Conservation (phyloP, 1,140 invertebrate species). For the Pomacea maculata region DNA sequence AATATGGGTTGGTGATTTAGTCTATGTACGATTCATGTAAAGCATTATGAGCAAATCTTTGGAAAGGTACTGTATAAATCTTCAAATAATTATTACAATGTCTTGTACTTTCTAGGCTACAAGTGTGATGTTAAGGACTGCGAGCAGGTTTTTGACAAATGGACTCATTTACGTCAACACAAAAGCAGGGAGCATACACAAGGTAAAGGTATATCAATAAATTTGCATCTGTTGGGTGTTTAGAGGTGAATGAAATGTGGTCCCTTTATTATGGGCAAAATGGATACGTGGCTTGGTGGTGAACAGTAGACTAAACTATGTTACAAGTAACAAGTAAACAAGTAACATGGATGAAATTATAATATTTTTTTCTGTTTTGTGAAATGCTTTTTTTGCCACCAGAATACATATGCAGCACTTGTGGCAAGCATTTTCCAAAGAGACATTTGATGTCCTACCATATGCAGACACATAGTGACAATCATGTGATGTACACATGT, state of each 20-base stretch:
- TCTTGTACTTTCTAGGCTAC: neutral
- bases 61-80: too few species aligned
- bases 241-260: too few species aligned
- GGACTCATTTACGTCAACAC: neutral
- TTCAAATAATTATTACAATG: too few species aligned
- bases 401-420: neutral
- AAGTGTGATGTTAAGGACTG: neutral
- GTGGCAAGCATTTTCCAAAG: conserved; percentile 13
- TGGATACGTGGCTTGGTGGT: too few species aligned
- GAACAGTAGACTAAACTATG: neutral
- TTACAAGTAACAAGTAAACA: too few species aligned
- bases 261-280: too few species aligned
- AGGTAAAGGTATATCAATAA: neutral
- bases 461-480: neutral
- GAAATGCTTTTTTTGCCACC: neutral
- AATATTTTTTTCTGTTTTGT: neutral
- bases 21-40: too few species aligned
- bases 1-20: too few species aligned
- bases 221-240: too few species aligned
- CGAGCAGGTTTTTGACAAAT: neutral
- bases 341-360: neutral
- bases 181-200: neutral
- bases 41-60: too few species aligned
- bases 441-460: conserved; percentile 7
- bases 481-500: neutral